Percentiles rank a stretch among this genome's conserved stretches.
phyloP scores from a whole-genome alignment of 2,888 invertebrate species.

The Agrotis exclamationis region DNA sequence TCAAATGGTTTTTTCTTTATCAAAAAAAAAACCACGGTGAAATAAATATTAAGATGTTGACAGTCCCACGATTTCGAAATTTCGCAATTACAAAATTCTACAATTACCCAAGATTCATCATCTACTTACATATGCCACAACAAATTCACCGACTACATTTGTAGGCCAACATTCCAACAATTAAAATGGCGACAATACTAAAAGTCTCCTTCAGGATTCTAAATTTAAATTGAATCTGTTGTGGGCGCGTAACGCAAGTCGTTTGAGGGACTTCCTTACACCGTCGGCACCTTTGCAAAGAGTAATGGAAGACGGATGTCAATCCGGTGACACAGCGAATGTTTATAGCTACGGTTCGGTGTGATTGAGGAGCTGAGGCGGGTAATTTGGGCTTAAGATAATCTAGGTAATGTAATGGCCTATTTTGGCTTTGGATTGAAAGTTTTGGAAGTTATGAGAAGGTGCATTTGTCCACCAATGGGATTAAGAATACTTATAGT shows the following conservation, averaged over 20 bases:
- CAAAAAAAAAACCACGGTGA: no score
- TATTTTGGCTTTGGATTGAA: no score
- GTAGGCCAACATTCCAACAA: slow-evolving; percentile 33
- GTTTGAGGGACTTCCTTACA: slow-evolving; percentile 65
- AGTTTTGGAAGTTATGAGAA: no score
- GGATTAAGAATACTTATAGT: no score
- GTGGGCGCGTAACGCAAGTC: slow-evolving; percentile 54
- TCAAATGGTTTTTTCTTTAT: no score
- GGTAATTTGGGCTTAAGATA: slow-evolving; percentile 18
- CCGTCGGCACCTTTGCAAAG: slow-evolving; percentile 69
- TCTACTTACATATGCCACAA: neutral
- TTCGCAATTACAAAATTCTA: no score
- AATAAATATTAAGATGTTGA: no score
- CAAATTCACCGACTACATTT: slow-evolving; percentile 1
- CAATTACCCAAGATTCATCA: neutral
- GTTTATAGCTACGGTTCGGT: slow-evolving; percentile 69
- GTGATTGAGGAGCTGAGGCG: slow-evolving; percentile 51
- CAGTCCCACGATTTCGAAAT: neutral
- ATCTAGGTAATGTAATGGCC: slow-evolving; percentile 29
- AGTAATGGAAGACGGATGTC: slow-evolving; percentile 74
- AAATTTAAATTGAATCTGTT: slow-evolving; percentile 65
- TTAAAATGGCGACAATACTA: slow-evolving; percentile 35
- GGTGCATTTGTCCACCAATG: no score
- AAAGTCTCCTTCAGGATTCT: slow-evolving; percentile 14
- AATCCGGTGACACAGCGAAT: slow-evolving; percentile 71